Conservation (phyloP, 2,113 vertebrate genomes). For the Callorhinus ursinus region DNA sequence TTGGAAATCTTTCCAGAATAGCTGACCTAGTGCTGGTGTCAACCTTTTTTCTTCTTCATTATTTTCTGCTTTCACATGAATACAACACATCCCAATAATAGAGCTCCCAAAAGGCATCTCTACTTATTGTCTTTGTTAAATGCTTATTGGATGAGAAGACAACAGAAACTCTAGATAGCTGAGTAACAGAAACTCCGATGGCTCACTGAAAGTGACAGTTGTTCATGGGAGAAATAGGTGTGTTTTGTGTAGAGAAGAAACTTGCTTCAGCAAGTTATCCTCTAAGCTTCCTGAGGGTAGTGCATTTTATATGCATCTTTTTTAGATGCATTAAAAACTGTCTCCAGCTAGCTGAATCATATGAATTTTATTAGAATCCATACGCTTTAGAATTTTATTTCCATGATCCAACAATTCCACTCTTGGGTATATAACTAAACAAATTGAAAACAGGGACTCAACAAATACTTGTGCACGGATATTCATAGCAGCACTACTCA, state of each 20-base stretch:
- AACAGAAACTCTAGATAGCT: conserved; percentile 51
- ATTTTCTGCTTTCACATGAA: conserved; percentile 55
- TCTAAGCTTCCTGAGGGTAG: not conserved
- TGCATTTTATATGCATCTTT: not conserved
- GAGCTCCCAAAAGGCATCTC: conserved; percentile 55
- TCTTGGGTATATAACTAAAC: not conserved
- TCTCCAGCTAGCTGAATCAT: not conserved
- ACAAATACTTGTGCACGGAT: not conserved
- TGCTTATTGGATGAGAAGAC: conserved; percentile 51
- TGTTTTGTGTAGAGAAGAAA: conserved; percentile 33
- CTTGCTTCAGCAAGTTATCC: not conserved
- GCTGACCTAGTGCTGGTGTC: conserved; percentile 58
- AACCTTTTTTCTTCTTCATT: conserved; percentile 40
- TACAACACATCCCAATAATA: conserved; percentile 51
- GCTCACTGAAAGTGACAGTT: conserved; percentile 48
- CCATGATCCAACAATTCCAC: not conserved
- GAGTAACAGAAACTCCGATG: conserved; percentile 25
- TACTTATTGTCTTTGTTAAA: not conserved
- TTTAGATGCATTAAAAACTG: not conserved
- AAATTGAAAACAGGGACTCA: not conserved
- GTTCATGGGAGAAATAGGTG: not conserved
- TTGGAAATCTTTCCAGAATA: conserved; percentile 54
- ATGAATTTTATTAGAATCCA: not conserved
- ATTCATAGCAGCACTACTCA: not conserved
- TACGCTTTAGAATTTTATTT: not conserved